These are phyloP conservation scores for Trisateles emortualis DNA, from an alignment of 2,888 invertebrate species.

Conservation along the genomic window DNA sequence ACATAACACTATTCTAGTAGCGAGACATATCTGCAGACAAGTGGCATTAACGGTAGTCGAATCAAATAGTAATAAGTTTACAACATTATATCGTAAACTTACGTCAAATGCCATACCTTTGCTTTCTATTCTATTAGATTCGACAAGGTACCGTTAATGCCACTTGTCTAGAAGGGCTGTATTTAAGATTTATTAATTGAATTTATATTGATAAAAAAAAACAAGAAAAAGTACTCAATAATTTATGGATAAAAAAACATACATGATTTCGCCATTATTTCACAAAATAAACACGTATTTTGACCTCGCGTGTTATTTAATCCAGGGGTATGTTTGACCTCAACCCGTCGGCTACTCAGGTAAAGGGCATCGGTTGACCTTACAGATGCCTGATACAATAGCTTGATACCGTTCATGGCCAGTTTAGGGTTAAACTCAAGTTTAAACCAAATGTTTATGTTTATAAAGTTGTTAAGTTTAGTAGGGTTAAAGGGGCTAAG, in stretches of 20 bases:
- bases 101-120: too few species aligned
- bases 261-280: background rate
- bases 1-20: too few species aligned
- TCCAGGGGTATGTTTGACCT: slow-evolving; percentile 25
- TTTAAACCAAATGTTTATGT: slow-evolving; percentile 17
- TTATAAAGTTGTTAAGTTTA: slow-evolving; percentile 10
- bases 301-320: slow-evolving; percentile 7
- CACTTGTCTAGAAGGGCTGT: too few species aligned
- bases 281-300: background rate
- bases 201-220: too few species aligned
- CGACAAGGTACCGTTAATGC: too few species aligned
- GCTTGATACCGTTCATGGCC: slow-evolving; percentile 19
- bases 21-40: too few species aligned
- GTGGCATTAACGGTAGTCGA: too few species aligned
- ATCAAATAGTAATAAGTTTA: too few species aligned
- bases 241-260: background rate
- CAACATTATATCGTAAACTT: too few species aligned
- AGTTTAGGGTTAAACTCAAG: slow-evolving; percentile 18
- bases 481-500: background rate
- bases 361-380: slow-evolving; percentile 44
- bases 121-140: too few species aligned
- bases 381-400: slow-evolving; percentile 29
- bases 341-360: slow-evolving; percentile 1
- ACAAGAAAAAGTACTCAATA: too few species aligned
- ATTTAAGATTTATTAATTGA: too few species aligned